A percentile compares a stretch with the other conserved stretches of the same genome.
These are phyloP conservation scores for Trachelipus rathkii DNA, from an alignment of 1,140 invertebrate species.

Conservation along the genomic window DNA sequence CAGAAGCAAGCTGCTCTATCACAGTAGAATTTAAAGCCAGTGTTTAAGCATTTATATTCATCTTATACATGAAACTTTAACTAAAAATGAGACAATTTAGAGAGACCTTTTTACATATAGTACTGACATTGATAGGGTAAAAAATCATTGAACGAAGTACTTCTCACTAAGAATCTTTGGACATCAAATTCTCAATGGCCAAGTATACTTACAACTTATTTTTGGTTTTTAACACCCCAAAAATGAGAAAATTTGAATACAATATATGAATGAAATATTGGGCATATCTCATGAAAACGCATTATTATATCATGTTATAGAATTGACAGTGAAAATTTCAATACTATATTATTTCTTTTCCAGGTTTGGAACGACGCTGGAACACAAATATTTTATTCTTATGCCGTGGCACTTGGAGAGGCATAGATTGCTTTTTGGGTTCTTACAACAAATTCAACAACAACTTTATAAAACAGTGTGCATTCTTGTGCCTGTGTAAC, in stretches of 20 bases:
- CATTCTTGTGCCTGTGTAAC: constrained; percentile 51
- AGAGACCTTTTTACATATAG: no score
- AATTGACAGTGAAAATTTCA: not conserved
- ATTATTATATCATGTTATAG: not conserved
- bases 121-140: not conserved
- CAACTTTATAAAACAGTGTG: constrained; percentile 67
- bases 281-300: constrained; percentile 36
- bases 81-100: no score
- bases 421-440: constrained; percentile 58
- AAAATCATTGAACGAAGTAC: constrained; percentile 24
- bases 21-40: no score
- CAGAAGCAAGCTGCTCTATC: no score
- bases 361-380: constrained; percentile 53
- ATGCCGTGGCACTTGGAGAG: constrained; percentile 52
- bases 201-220: constrained; percentile 36
- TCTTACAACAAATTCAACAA: constrained; percentile 62
- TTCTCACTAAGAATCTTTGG: constrained; percentile 19
- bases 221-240: constrained; percentile 27
- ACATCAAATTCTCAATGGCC: constrained; percentile 24
- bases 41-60: no score
- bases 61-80: no score
- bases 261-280: constrained; percentile 37
- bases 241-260: constrained; percentile 19
- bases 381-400: constrained; percentile 54
- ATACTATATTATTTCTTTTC: constrained; percentile 22